Evolutionary conservation across 2,797 vertebrate genomes (phyloP), one percentile per base, ranked within the genome.

Genomic region (Hyperoplus immaculatus): DNA sequence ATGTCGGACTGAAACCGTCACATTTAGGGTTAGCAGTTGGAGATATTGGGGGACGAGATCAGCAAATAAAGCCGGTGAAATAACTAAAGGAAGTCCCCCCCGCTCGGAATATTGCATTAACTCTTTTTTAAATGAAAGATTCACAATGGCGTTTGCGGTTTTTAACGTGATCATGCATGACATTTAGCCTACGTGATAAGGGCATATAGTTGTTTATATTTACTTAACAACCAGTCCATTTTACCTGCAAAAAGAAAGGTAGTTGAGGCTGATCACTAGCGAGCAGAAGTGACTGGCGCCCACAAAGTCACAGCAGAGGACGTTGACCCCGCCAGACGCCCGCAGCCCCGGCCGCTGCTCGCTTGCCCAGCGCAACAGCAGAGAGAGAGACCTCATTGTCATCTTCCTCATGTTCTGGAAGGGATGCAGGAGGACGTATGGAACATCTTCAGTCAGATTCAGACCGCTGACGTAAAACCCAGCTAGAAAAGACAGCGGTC

Each of bases 241-340:
- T 29, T 29, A 29, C 29, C 29, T 29, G 29, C 29, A 29, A 29
- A 29, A 29, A 29, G 29, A 29, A 29, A 29, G 90, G 59, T 82
- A 80, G 81, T 96, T 96, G 0, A 96, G 93, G 45, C 58, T 62
- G 6, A 95, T 92, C 42, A 95, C 93, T 0, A 90, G 58, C 2
- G 90, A 90, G 75, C 90, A 90, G 72, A 95, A 95, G 1, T 81
- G 57, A 60, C 87, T 80, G 42, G 84, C 3, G 6, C 75, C 89
- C 4, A 95, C 87, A 16, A 94, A 95, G 86, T 96, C 95, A 6
- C 91, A 92, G 82, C 95, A 95, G 69, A 96, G 43, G 49, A 95
- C 84, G 82, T 95, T 96, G 65, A 96, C 75, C 4, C 75, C 57
- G 2, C 63, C 64, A 4, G 3, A 65, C 21, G 62, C 51, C 0